Evolutionary conservation across 2,113 vertebrate species (phyloP), one percentile per base, ranked within the genome.

Genomic region (Grantiella picta): DNA sequence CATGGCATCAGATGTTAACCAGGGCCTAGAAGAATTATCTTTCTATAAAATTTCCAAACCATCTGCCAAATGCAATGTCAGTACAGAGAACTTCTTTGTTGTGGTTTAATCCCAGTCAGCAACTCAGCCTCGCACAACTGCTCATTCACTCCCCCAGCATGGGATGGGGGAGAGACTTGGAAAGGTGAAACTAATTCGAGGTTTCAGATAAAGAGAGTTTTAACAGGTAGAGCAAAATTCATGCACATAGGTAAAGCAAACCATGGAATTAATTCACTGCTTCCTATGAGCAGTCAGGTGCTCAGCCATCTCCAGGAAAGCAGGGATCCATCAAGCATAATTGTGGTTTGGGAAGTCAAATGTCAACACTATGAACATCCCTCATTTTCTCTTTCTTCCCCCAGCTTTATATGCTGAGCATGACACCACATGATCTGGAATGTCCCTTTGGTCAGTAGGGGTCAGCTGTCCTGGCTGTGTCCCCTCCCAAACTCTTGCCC

Each of bases 31-130:
- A 78, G 85, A 95, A 72, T 65, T 69, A 87, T 59, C 54, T 76
- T 69, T 65, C 72, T 84, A 79, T 36, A 89, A 96, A 89, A 94
- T 81, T 80, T 92, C 69, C 56, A 92, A 95, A 68, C 80, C 73
- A 86, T 78, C 85, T 94, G 61, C 90, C 82, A 19, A 2, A 22
- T 57, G 22, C 45, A 75, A 35, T 86, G 50, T 52, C 75, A 65
- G 73, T 36, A 68, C 27, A 64, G 53, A 81, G 17, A 94, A 83
- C 71, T 79, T 71, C 64, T 20, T 42, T 80, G n/a, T 24, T 66
- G 47, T 56, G 13, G 15, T 61, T 61, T 86, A 75, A 68, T 11
- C 33, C 13, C 23, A 61, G 76, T 21, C 13, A 75, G 23, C 23
- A 42, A 56, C 47, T 50, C 35, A 68, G 45, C 38, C 52, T 77